A percentile compares a stretch with the other conserved stretches of the same genome.
These are phyloP conservation scores for Synodontis membranacea DNA, from an alignment of 2,113 vertebrate genomes.

Conservation along the genomic window DNA sequence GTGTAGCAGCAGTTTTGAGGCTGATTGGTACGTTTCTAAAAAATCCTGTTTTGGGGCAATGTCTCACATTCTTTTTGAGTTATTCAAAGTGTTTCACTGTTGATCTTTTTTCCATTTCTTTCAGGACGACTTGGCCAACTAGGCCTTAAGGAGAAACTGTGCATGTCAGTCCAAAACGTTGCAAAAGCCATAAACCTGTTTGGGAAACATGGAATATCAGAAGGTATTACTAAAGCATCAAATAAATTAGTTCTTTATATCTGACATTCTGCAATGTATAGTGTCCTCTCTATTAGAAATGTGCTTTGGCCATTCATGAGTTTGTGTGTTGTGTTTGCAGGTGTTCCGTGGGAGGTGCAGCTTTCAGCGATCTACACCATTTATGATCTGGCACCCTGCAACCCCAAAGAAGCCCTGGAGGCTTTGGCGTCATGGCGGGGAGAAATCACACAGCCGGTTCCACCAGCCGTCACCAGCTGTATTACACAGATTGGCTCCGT, in stretches of 20 bases:
- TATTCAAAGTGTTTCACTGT: neutral
- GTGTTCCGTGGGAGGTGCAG: conserved; percentile 88
- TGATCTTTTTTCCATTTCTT: conserved; percentile 25
- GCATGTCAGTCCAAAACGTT: conserved; percentile 81
- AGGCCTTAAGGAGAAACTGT: conserved; percentile 84
- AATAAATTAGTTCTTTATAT: neutral
- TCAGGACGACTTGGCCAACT: conserved; percentile 86
- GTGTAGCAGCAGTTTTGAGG: conserved; percentile 80
- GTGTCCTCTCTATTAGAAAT: neutral
- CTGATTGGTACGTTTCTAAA: conserved; percentile 81
- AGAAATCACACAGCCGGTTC: conserved; percentile 67
- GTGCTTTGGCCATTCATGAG: neutral
- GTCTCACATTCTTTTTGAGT: neutral
- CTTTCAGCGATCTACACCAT: conserved; percentile 88
- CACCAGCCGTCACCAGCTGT: conserved; percentile 75
- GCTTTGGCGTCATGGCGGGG: conserved; percentile 79
- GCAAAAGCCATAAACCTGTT: conserved; percentile 84
- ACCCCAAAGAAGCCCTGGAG: conserved; percentile 79
- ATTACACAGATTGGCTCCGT: conserved; percentile 80
- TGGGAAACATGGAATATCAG: conserved; percentile 80
- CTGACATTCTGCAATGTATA: neutral
- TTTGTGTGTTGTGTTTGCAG: conserved; percentile 62
- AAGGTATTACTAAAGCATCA: conserved; percentile 77
- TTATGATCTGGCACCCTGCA: conserved; percentile 85
- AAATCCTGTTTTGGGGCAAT: neutral